Percentiles rank a stretch among this genome's conserved stretches.
Conservation (phyloP, 2,113 vertebrate genomes). For the Triplophysa siluroides region DNA sequence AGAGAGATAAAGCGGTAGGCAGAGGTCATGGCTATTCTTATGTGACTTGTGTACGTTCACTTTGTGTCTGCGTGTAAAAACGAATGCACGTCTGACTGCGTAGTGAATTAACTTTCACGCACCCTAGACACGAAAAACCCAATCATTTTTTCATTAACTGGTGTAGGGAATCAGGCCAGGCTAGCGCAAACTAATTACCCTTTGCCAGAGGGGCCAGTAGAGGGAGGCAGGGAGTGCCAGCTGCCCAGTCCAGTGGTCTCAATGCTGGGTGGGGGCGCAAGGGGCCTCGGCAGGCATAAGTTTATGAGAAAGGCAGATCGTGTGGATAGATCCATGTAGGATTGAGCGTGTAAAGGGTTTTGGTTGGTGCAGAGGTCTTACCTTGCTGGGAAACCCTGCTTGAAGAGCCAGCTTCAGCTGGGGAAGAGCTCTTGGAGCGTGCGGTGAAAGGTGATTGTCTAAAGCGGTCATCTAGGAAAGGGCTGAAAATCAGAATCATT, state of each 20-base stretch:
- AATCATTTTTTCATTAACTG: conserved; percentile 83
- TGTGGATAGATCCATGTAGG: conserved; percentile 2
- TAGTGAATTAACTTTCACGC: conserved; percentile 78
- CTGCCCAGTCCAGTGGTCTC: conserved; percentile 65
- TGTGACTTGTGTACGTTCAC: conserved; percentile 28
- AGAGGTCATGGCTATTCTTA: conserved; percentile 29
- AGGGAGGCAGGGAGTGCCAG: conserved; percentile 54
- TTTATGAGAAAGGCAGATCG: not conserved
- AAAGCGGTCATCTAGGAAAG: conserved; percentile 95
- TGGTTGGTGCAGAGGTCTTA: conserved; percentile 63
- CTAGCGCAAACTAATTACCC: conserved; percentile 79
- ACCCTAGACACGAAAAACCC: conserved; percentile 80
- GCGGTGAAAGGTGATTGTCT: conserved; percentile 98
- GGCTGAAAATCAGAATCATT: conserved; percentile 70
- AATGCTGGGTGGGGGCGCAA: conserved; percentile 54
- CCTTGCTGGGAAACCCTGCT: conserved; percentile 80
- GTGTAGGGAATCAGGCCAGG: conserved; percentile 74
- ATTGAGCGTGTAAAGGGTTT: conserved; percentile 11
- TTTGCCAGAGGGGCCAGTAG: conserved; percentile 63
- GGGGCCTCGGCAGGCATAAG: conserved; percentile 40
- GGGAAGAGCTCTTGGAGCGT: conserved; percentile 90
- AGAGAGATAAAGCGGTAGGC: conserved; percentile 13
- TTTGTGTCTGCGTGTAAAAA: not conserved
- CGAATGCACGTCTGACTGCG: conserved; percentile 36
- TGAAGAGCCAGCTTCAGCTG: conserved; percentile 82